Evolutionary conservation across 2,113 vertebrate species (phyloP), one percentile per base, ranked within the genome.

Genomic region (Rhinolophus ferrumequinum): DNA sequence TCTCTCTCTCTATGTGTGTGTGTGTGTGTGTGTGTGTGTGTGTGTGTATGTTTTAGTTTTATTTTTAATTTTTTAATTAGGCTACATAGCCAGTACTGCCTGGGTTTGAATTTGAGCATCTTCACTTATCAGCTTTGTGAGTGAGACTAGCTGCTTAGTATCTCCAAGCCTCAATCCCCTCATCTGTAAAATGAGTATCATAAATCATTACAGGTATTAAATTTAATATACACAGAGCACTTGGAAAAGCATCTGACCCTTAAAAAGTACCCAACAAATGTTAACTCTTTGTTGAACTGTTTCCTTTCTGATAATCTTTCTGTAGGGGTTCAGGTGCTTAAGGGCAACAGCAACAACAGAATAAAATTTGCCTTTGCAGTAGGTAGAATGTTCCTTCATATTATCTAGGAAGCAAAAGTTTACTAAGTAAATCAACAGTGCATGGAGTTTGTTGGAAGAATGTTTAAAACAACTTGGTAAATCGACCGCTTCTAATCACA

Each of bases 401-500:
- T 81, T 47, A 69, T 69, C 28, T 86, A 69, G 26, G 52, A 90
- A 96, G 69, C 11, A 54, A 97, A 80, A 4, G 6, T 88, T 93
- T 88, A 60, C 5, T 66, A 77, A 77, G 66, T 85, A 72, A 90
- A 87, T 88, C 14, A 82, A 44, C 64, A 56, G 52, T 35, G 8
- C 26, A 35, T n/a, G 21, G 26, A 38, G 56, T 62, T 94, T 70
- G 54, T 8, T 88, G 47, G 66, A 88, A 79, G 22, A 81, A 62
- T 50, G 28, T 70, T 96, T 76, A n/a, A 69, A 96, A 85, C 33
- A 73, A 47, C n/a, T 88, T 94, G 9, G 30, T 87, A 50, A 96
- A 70, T 88, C 47, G 35, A 79, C 16, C 69, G 87, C 66, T 84
- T 96, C 88, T 88, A 64, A 81, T 79, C 85, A 86, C 28, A 6